Evolutionary conservation across 2,113 vertebrate genomes (phyloP).

Genomic region (Manacus vitellinus): DNA sequence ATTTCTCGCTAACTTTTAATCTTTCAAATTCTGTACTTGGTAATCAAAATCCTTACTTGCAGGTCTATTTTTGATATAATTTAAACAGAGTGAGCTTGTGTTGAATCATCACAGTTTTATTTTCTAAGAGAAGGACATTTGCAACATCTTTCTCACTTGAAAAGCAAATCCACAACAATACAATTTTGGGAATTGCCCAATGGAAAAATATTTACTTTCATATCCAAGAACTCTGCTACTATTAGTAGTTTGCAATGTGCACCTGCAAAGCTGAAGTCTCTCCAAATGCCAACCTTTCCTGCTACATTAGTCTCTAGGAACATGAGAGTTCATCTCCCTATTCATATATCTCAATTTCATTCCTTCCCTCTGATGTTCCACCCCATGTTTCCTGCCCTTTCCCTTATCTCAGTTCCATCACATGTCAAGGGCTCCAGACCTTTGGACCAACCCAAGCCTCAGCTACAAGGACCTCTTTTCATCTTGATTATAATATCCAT

Average conservation of each 20-base stretch:
- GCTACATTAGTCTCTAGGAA: neutral
- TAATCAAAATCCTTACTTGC: slow-evolving; percentile 16
- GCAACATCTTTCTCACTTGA: neutral
- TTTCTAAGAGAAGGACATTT: slow-evolving; percentile 15
- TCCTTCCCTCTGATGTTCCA: neutral
- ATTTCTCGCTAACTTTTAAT: neutral
- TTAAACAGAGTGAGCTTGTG: neutral
- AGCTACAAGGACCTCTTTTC: neutral
- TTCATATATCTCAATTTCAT: neutral
- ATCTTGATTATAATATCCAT: neutral
- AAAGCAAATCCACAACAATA: slow-evolving; percentile 11
- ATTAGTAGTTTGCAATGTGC: neutral
- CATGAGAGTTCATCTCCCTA: neutral
- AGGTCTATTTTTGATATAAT: slow-evolving; percentile 16
- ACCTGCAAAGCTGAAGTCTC: neutral
- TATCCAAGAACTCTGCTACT: neutral
- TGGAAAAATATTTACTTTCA: slow-evolving; percentile 21
- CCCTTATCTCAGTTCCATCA: neutral
- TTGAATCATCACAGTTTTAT: slow-evolving; percentile 16
- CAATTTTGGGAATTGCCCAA: neutral
- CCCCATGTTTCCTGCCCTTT: neutral
- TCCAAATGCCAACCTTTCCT: neutral
- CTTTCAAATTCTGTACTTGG: neutral
- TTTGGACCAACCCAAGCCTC: neutral
- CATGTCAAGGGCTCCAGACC: neutral